Evolutionary conservation across 2,888 invertebrate species (phyloP).

Genomic region (Mythimna albipuncta): DNA sequence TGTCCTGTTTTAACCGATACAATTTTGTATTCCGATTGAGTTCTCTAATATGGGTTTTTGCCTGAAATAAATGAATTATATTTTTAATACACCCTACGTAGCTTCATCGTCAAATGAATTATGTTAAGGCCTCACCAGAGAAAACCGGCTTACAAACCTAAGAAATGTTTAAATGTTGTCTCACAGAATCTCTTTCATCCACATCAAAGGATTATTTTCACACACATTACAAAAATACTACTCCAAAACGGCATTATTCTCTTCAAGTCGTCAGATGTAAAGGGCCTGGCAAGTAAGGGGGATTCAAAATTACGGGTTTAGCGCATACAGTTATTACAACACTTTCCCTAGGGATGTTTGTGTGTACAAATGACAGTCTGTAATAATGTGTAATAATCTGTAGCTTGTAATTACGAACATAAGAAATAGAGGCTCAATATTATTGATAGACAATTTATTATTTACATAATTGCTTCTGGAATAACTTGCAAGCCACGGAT

Average conservation of each 20-base stretch:
- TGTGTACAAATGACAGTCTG: constrained; percentile 53
- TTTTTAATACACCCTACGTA: too few relatives aligned
- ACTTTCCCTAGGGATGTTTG: constrained; percentile 21
- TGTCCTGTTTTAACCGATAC: too few relatives aligned
- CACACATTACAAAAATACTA: background rate
- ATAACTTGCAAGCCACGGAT: too few relatives aligned
- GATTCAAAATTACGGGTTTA: constrained; percentile 42
- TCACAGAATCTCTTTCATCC: background rate
- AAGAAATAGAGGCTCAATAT: constrained; percentile 16
- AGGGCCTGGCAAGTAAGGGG: constrained; percentile 20
- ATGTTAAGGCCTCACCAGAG: too few relatives aligned
- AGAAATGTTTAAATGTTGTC: background rate
- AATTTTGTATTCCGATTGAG: too few relatives aligned
- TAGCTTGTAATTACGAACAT: constrained; percentile 39
- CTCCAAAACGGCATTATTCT: background rate
- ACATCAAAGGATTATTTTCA: constrained; percentile 4
- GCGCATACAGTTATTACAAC: constrained; percentile 43
- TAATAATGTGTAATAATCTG: constrained; percentile 29
- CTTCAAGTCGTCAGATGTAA: constrained; percentile 43
- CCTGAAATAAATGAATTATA: too few relatives aligned
- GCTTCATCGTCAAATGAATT: too few relatives aligned
- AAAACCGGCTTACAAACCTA: background rate
- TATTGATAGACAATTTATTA: constrained; percentile 38
- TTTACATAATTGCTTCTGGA: constrained; percentile 32
- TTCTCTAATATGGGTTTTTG: too few relatives aligned